Evolutionary conservation across 2,113 vertebrate species (phyloP), one percentile per base, ranked within the genome.

Genomic region (Cebidichthys violaceus): DNA sequence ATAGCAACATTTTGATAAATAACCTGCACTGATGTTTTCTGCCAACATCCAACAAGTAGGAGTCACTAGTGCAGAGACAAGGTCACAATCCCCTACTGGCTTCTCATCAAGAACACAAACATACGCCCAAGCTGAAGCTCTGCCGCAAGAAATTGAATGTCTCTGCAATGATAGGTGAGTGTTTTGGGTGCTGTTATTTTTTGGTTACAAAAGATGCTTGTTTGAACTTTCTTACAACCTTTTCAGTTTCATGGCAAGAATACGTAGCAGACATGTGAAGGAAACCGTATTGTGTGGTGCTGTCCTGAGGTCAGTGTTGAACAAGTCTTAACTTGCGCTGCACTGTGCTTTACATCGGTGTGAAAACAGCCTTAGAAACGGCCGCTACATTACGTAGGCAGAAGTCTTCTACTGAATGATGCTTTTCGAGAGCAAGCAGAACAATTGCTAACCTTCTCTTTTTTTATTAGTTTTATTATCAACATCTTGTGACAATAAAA

Each of bases 51-150:
- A 41, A 55, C 18, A 24, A 55, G 35, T 17, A 9, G 47, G 47
- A 66, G 62, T 31, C 24, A 2, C 5, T 6, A 2, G 18, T 29
- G 4, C 17, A 31, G 18, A 52, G 52, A 68, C 4, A 9, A 33
- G 52, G 64, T 60, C 9, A 15, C 8, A 37, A 69, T 47, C 75
- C 54, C 75, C 59, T 24, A 18, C 39, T 35, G 75, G 39, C 75
- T 60, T 69, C 54, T 39, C 54, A 60, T 39, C 6, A 9, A 59
- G 20, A 33, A 45, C 33, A 22, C 24, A 15, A 22, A 15, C 55
- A 17, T 2, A n/a, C 37, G 15, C 7, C 35, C 15, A 6, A 29
- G 43, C 2, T 24, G 13, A 24, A 69, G 22, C 37, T 24, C 22
- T n/a, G 35, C 75, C 60, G 54, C 5, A 18, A 10, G 33, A 5